Conservation (phyloP, 2,113 vertebrate species). For the Ciconia maguari region DNA sequence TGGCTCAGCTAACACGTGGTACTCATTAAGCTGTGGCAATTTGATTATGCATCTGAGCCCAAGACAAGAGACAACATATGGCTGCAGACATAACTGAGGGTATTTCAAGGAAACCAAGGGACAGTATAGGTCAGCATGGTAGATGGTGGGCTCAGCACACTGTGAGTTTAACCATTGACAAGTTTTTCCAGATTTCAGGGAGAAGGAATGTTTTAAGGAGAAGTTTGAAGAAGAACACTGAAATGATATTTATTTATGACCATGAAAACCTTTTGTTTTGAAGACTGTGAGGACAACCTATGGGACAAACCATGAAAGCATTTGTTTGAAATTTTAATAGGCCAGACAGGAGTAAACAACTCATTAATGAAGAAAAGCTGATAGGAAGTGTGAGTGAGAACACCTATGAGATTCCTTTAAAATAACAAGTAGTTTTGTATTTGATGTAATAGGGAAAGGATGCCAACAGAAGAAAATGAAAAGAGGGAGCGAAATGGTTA, state of each 20-base stretch:
- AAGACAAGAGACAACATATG: neutral
- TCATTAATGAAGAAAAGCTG: neutral
- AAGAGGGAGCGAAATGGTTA: neutral
- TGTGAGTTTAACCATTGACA: neutral
- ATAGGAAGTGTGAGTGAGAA: neutral
- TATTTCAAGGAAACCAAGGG: neutral
- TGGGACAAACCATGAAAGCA: neutral
- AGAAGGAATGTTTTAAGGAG: neutral
- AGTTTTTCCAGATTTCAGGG: neutral
- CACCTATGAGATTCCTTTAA: neutral
- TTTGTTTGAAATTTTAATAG: neutral
- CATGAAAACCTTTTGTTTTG: neutral
- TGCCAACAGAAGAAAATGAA: neutral
- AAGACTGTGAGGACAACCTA: neutral
- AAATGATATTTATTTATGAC: neutral
- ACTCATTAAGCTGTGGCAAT: slow-evolving; percentile 17
- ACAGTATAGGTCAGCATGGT: neutral
- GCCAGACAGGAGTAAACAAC: neutral
- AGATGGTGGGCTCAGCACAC: neutral
- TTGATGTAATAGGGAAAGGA: neutral
- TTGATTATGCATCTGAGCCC: neutral
- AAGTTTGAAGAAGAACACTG: neutral
- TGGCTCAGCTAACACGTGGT: neutral
- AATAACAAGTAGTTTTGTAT: neutral
- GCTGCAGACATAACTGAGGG: neutral